Evolutionary conservation across 2,888 invertebrate genomes (phyloP).

Genomic region (Pelosia muscerda): DNA sequence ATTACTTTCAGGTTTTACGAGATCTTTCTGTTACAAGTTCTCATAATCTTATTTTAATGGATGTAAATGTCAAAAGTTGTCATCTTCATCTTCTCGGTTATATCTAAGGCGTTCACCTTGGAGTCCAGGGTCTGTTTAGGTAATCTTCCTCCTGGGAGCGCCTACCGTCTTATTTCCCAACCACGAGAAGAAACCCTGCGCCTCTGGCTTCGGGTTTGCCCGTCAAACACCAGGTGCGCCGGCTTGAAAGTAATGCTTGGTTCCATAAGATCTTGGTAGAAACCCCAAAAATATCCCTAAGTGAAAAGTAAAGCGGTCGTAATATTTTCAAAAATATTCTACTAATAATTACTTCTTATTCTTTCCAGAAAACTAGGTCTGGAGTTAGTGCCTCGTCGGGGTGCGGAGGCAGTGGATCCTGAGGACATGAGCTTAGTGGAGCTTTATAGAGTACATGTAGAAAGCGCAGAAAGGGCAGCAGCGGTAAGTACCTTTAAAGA

Average conservation of each 20-base stretch:
- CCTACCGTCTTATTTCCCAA: too few relatives aligned
- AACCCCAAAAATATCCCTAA: too few relatives aligned
- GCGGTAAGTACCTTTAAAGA: conserved; percentile 87
- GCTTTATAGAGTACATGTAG: conserved; percentile 93
- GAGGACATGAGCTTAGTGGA: conserved; percentile 96
- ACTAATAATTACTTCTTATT: conserved; percentile 16
- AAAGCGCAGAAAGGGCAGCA: conserved; percentile 90
- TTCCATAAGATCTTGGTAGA: too few relatives aligned
- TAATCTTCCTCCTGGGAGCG: too few relatives aligned
- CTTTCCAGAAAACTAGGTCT: conserved; percentile 93
- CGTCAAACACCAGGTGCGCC: too few relatives aligned
- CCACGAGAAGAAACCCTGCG: too few relatives aligned
- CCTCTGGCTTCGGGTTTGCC: too few relatives aligned
- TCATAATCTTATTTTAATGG: neutral
- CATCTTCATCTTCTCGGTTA: too few relatives aligned
- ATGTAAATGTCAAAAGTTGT: too few relatives aligned
- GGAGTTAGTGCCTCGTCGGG: conserved; percentile 96
- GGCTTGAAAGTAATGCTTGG: too few relatives aligned
- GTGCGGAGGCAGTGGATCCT: conserved; percentile 96
- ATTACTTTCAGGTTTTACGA: neutral
- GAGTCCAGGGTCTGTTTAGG: too few relatives aligned
- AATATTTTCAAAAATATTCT: neutral
- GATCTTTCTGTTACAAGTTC: neutral
- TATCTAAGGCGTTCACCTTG: too few relatives aligned
- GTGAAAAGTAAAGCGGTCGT: neutral